Evolutionary conservation across 2,797 vertebrate species (phyloP).

Genomic region (Pangasius larnaudii): DNA sequence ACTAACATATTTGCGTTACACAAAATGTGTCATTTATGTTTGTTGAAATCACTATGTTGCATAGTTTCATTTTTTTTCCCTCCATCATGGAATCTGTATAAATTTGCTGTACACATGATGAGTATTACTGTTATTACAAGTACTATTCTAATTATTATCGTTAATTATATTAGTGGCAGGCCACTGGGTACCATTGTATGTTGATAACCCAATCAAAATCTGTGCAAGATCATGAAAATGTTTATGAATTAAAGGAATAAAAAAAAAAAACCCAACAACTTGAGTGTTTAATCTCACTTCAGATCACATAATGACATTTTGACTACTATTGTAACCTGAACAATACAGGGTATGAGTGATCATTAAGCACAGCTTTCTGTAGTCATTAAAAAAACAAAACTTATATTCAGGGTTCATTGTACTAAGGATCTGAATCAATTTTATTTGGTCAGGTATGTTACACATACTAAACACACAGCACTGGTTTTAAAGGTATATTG

Average conservation of each 20-base stretch:
- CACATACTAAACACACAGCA: not conserved
- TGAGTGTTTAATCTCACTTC: conserved; percentile 6
- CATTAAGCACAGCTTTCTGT: not conserved
- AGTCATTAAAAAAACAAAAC: not conserved
- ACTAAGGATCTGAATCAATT: not conserved
- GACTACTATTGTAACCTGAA: too few species aligned
- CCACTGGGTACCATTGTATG: conserved; percentile 77
- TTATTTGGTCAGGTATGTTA: not conserved
- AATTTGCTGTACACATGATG: conserved; percentile 66
- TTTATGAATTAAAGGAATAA: conserved; percentile 75
- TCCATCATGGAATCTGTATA: conserved; percentile 62
- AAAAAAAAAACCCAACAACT: conserved; percentile 39
- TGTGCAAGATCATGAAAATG: conserved; percentile 75
- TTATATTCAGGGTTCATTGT: not conserved
- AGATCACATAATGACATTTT: not conserved
- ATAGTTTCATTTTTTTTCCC: conserved; percentile 46
- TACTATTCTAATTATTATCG: conserved; percentile 68
- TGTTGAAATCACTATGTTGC: conserved; percentile 39
- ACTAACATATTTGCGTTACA: conserved; percentile 36
- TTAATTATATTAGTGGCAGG: conserved; percentile 79
- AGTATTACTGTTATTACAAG: conserved; percentile 65
- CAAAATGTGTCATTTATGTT: conserved; percentile 35
- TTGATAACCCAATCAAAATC: conserved; percentile 74
- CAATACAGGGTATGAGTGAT: not conserved
- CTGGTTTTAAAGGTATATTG: not conserved